Percentiles rank a stretch among this genome's conserved stretches.
Evolutionary conservation across 2,113 vertebrate species (phyloP).

Genomic region (Aleadryas rufinucha): DNA sequence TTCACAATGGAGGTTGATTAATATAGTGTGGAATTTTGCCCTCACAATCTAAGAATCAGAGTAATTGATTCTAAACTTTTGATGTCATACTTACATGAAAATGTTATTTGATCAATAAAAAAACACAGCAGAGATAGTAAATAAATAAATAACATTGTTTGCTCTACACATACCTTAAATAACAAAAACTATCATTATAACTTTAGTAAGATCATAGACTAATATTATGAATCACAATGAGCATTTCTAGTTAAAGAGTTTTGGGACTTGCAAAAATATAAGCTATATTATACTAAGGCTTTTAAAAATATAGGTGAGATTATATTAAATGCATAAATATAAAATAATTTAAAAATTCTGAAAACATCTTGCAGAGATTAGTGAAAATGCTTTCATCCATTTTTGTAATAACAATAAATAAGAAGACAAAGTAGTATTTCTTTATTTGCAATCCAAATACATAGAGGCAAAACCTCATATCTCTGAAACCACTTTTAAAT

Average conservation of each 20-base stretch:
- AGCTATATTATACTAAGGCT: not conserved
- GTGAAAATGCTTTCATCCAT: not conserved
- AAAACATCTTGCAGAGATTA: not conserved
- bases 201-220: not conserved
- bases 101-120: not conserved
- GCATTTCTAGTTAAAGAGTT: not conserved
- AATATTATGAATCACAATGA: not conserved
- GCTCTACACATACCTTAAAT: not conserved
- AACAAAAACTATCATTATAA: not conserved
- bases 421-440: not conserved
- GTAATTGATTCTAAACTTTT: not conserved
- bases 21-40: not conserved
- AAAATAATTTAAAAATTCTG: not conserved
- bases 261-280: not conserved
- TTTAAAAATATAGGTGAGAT: not conserved
- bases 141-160: not conserved
- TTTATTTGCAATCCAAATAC: not conserved
- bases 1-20: not conserved
- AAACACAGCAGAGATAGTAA: not conserved
- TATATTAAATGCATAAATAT: not conserved
- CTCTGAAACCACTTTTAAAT: not conserved
- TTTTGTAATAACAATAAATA: not conserved
- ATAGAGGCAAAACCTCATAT: not conserved
- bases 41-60: not conserved
- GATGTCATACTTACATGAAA: not conserved